Conservation (phyloP, 1,140 invertebrate genomes). For the Lasioglossum albipes region DNA sequence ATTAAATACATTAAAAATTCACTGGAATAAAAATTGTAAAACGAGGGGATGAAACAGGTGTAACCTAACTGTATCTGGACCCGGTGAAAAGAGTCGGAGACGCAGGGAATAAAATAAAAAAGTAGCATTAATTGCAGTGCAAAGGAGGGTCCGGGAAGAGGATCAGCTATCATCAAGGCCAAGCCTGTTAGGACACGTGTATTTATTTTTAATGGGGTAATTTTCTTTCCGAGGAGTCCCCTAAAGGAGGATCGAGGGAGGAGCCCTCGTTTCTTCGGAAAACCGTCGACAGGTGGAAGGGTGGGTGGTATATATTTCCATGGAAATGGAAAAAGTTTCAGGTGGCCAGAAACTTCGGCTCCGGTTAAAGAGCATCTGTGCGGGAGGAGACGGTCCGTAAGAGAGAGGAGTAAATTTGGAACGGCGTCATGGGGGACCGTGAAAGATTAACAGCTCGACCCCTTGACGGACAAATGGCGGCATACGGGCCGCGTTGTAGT, state of each 20-base stretch:
- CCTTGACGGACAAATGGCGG: slow-evolving; percentile 19
- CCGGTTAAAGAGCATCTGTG: slow-evolving; percentile 1
- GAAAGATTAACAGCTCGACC: slow-evolving; percentile 32
- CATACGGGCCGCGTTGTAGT: slow-evolving; percentile 2
- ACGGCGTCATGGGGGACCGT: background rate
- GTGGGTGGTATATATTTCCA: background rate
- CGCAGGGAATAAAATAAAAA: no score
- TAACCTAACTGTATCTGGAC: no score
- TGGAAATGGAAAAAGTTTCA: slow-evolving; percentile 22
- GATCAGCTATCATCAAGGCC: no score
- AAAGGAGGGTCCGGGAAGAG: no score
- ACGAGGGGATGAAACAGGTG: no score
- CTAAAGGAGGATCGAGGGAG: background rate
- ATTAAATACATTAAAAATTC: no score
- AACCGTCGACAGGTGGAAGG: slow-evolving; percentile 1
- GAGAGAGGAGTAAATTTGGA: slow-evolving; percentile 26
- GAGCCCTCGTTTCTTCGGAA: background rate
- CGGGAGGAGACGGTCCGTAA: background rate
- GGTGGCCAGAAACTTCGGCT: background rate
- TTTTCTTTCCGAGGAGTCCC: background rate
- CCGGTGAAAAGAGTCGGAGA: no score
- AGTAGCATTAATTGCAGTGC: no score
- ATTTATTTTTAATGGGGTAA: background rate
- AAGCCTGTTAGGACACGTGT: background rate
- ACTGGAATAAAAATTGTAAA: no score